Conservation (phyloP, 2,113 vertebrate species). For the Perca schrenkii region DNA sequence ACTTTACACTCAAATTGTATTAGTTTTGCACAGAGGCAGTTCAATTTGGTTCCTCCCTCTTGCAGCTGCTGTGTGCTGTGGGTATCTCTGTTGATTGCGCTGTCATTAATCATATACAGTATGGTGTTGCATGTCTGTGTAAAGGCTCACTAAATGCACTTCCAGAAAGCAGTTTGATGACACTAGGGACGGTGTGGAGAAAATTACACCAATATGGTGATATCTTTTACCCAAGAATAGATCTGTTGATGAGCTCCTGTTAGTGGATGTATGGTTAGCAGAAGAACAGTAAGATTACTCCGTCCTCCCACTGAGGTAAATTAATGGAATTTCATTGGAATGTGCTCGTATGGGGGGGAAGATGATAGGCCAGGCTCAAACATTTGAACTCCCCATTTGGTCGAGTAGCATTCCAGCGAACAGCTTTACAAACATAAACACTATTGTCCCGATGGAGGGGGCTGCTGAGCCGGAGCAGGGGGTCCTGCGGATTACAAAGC, state of each 20-base stretch:
- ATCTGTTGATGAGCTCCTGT: background rate
- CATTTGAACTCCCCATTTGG: conserved; percentile 59
- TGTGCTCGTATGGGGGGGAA: conserved; percentile 22
- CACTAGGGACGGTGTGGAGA: background rate
- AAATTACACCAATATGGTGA: background rate
- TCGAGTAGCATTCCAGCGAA: conserved; percentile 59
- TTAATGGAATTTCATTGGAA: conserved; percentile 51
- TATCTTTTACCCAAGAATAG: background rate
- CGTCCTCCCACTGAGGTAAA: conserved; percentile 12
- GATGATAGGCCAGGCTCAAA: conserved; percentile 38
- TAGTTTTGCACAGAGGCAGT: conserved; percentile 24
- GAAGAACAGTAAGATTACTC: background rate
- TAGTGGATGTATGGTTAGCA: background rate
- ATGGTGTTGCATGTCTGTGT: background rate
- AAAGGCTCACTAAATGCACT: background rate
- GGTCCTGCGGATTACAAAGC: conserved; percentile 78
- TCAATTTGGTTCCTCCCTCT: conserved; percentile 22
- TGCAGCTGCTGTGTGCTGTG: conserved; percentile 45
- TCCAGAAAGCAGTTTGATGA: conserved; percentile 5
- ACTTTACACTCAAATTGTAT: conserved; percentile 1
- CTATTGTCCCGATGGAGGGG: conserved; percentile 36
- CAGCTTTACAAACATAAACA: conserved; percentile 76
- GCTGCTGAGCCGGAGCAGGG: conserved; percentile 57
- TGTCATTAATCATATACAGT: conserved; percentile 21
- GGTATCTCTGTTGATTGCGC: background rate